A percentile compares a stretch with the other conserved stretches of the same genome.
Conservation (phyloP, 2,113 vertebrate genomes). For the Turdus rufiventris region DNA sequence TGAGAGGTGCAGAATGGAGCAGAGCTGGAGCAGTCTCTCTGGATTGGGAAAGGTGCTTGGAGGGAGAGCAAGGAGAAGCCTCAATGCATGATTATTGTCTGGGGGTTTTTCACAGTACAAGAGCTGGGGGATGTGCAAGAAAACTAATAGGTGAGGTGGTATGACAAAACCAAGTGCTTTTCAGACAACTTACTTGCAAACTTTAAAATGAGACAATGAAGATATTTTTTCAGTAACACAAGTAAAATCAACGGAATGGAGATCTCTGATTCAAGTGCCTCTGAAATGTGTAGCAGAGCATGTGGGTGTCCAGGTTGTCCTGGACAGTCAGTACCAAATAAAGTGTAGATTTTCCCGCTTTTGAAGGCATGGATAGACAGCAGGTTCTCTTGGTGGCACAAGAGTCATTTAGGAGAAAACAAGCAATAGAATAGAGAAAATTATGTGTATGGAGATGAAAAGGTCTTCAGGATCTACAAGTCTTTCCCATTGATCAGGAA, state of each 20-base stretch:
- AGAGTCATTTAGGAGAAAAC: neutral
- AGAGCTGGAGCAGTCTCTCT: neutral
- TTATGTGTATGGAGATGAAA: neutral
- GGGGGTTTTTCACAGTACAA: neutral
- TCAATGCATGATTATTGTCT: neutral
- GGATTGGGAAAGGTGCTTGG: neutral
- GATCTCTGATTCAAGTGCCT: neutral
- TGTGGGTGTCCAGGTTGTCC: neutral
- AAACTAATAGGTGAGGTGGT: neutral
- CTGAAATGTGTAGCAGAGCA: neutral
- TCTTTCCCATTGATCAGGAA: neutral
- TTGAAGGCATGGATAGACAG: neutral
- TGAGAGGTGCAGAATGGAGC: neutral
- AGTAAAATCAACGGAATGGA: neutral
- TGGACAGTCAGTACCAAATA: neutral
- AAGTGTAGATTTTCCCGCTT: neutral
- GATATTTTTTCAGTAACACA: neutral
- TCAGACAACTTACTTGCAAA: neutral
- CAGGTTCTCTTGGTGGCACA: neutral
- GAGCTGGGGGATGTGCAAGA: neutral
- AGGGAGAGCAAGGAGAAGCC: neutral
- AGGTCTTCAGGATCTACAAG: neutral
- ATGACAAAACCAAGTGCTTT: neutral
- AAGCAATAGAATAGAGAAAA: neutral
- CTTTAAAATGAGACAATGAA: neutral